A percentile compares a stretch with the other conserved stretches of the same genome.
Conservation (phyloP, 2,888 invertebrate genomes). For the Agrochola circellaris region DNA sequence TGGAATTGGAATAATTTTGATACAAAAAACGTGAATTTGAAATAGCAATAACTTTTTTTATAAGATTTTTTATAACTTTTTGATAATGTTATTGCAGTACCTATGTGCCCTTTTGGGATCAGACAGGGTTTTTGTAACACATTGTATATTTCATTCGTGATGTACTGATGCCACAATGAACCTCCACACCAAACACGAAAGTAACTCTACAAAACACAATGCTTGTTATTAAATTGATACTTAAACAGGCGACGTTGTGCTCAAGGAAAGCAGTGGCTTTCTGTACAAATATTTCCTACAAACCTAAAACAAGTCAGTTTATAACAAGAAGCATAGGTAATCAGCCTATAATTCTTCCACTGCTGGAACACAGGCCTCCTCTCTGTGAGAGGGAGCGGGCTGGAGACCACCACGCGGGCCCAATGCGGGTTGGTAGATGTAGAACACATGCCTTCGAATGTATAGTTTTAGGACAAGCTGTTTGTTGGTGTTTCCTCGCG, state of each 20-base stretch:
- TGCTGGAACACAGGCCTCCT: background rate
- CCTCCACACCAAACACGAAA: background rate
- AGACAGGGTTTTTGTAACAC: no score
- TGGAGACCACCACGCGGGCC: no score
- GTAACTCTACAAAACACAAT: constrained; percentile 19
- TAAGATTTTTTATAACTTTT: no score
- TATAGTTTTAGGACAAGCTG: background rate
- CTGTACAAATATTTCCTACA: constrained; percentile 26
- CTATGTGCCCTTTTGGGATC: no score
- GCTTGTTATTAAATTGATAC: constrained; percentile 27
- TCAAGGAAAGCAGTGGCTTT: background rate
- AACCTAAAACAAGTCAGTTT: background rate
- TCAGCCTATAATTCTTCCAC: no score
- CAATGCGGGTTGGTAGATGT: no score
- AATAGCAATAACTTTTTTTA: no score
- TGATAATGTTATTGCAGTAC: no score
- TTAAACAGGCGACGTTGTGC: constrained; percentile 18
- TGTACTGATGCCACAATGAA: background rate
- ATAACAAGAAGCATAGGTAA: background rate
- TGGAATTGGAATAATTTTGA: no score
- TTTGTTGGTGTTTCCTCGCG: background rate
- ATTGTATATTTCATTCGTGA: background rate
- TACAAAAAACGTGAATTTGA: no score
- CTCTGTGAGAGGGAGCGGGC: background rate
- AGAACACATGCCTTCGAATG: background rate